phyloP scores from a whole-genome alignment of 2,113 vertebrate genomes.

The Psilopsiagon aurifrons region DNA sequence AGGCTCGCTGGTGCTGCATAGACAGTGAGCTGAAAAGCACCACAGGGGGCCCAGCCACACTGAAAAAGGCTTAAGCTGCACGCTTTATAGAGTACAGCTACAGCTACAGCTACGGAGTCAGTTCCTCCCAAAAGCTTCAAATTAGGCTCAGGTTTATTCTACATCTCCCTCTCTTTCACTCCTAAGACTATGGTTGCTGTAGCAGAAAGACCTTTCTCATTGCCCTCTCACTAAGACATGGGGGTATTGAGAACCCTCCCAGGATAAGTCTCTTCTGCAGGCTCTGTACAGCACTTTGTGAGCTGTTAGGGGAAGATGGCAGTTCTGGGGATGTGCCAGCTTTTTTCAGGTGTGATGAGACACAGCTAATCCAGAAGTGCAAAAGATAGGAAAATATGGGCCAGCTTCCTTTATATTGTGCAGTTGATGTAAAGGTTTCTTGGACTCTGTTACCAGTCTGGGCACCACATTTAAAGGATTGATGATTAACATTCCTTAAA shows the following conservation, averaged over 20 bases:
- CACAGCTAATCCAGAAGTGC: background rate
- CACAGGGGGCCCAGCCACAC: background rate
- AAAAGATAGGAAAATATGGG: background rate
- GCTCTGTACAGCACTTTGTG: background rate
- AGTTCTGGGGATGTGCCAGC: background rate
- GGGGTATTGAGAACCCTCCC: background rate
- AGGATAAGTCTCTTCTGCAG: rapidly evolving
- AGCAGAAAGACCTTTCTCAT: background rate
- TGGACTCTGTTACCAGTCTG: background rate
- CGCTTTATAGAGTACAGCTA: background rate
- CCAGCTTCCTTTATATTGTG: background rate
- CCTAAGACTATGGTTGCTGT: background rate
- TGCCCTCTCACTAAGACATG: background rate
- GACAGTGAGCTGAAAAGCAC: slow-evolving; percentile 29
- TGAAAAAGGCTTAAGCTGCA: background rate
- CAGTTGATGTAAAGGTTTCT: background rate
- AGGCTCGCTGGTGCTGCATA: background rate
- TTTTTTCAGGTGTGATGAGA: background rate
- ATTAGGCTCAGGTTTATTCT: background rate
- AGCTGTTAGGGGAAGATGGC: background rate
- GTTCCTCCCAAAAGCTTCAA: slow-evolving; percentile 11
- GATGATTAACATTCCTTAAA: background rate
- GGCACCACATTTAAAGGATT: background rate
- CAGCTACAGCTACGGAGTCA: background rate
- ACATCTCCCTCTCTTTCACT: background rate